Conservation (phyloP, 2,888 invertebrate genomes). For the Campoplex nolae region DNA sequence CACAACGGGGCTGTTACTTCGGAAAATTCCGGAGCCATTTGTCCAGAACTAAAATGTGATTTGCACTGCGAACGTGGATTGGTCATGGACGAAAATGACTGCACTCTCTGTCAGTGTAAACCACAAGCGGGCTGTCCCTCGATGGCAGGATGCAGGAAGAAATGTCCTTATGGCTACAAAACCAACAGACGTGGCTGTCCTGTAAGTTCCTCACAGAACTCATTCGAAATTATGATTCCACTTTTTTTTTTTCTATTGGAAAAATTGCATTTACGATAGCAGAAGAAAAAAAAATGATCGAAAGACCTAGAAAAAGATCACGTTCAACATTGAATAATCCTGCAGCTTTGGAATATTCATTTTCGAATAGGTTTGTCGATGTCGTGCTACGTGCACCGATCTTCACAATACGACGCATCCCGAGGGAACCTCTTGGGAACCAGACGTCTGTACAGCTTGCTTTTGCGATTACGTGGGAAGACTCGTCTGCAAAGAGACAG, state of each 20-base stretch:
- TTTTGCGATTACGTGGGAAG: conserved; percentile 78
- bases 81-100: conserved; percentile 80
- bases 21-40: conserved; percentile 71
- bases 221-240: no score
- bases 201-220: conserved; percentile 71
- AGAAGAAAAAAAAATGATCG: no score
- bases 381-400: conserved; percentile 79
- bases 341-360: conserved; percentile 26
- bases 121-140: conserved; percentile 75
- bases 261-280: neutral
- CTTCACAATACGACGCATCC: conserved; percentile 78
- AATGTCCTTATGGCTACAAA: conserved; percentile 79
- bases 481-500: conserved; percentile 80
- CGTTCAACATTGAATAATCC: neutral
- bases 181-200: conserved; percentile 79
- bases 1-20: conserved; percentile 56
- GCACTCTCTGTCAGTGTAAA: conserved; percentile 80
- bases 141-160: conserved; percentile 77
- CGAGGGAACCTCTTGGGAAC: conserved; percentile 80
- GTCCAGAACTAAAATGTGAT: conserved; percentile 79
- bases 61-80: conserved; percentile 80
- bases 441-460: conserved; percentile 80
- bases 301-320: neutral
- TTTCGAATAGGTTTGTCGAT: conserved; percentile 78
- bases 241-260: neutral